Base-by-base conservation (phyloP, 2,888 invertebrate species). In the Gasteruption jaculator region DNA sequence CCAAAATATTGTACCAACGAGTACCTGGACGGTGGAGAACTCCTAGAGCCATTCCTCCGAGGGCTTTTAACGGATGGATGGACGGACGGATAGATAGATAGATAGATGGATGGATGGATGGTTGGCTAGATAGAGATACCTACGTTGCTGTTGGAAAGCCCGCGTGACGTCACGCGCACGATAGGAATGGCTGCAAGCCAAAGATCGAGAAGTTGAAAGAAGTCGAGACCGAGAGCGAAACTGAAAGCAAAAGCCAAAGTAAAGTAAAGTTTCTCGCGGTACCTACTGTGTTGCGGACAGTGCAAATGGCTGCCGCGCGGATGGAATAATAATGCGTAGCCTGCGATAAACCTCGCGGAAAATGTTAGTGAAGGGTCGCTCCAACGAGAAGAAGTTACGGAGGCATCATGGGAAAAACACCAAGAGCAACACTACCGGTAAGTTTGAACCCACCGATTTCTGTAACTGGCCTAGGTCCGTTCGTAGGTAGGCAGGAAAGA, bases 361-460 rank as follows among this genome's bases (percentile, higher is more conserved):
- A 53, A 69, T 69, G 69, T 62, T 69, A 50, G 51, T 69, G 53
- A 69, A 69, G 57, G 52, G 59, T 45, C 61, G 58, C 45, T 50
- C 54, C 38, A 50, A 52, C 48, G 57, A 54, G 46, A 68, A 57
- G 50, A 66, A 60, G 56, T 54, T 55, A 48, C 58, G 67, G 48
- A 65, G 65, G 54, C 61, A 65, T 59, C 56, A 66, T 65, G 67
- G 63, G 52, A 68, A 62, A 58, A 61, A 46, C 49, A 49, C 44
- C 54, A 59, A 61, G 51, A 52, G 60, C 61, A n/a, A n/a, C 57
- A 54, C 63, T 45, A 58, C 67, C 61, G 67, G 67, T 67, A 63
- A 65, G 67, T 65, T n/a, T n/a, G n/a, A n/a, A n/a, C n/a, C n/a
- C n/a, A n/a, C n/a, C n/a, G n/a, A n/a, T n/a, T n/a, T n/a, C n/a